Evolutionary conservation across 1,140 invertebrate genomes (phyloP), one percentile per base, ranked within the genome.

Genomic region (Drosophila grimshawi): DNA sequence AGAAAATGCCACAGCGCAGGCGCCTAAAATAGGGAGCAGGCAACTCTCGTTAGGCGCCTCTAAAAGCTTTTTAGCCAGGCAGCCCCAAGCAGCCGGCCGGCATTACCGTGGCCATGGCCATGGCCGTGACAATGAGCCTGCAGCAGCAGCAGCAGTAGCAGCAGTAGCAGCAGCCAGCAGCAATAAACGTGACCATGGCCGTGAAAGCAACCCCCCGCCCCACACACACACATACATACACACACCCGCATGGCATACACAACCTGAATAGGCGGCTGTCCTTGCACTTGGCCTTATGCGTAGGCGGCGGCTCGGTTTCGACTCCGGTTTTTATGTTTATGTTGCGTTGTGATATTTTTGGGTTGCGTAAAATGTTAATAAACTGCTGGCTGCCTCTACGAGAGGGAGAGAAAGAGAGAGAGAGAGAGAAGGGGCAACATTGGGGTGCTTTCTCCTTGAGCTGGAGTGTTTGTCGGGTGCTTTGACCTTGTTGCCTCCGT

Each of bases 211-310:
- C 2, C 27, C 37, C 48, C 48, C 33, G 51, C 8, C 27, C 35
- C 11, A 8, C 35, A 3, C 8, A 4, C 29, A 7, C 7, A 39
- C 39, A n/a, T 10, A 41, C 10, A n/a, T 2, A 39, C 37, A 39
- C 7, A 39, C 7, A 39, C 39, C n/a, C n/a, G n/a, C n/a, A n/a
- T n/a, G n/a, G 39, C 10, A 43, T n/a, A n/a, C 39, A 43, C 19
- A 11, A 51, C 8, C 30, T 35, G 55, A 11, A 46, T 37, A 43
- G 41, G 67, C 60, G 65, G 35, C 53, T 88, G 85, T 83, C 78
- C 85, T 85, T 89, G 85, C 85, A 89, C 80, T 85, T 89, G 85
- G 80, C 86, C 85, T 78, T 65, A 37, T 83, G 85, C 85, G 85
- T 88, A 89, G 85, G 85, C 77, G 59, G 19, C 19, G 19, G 19